These are phyloP conservation scores for Hiodon alosoides DNA, from an alignment of 2,113 vertebrate genomes.

Conservation along the genomic window DNA sequence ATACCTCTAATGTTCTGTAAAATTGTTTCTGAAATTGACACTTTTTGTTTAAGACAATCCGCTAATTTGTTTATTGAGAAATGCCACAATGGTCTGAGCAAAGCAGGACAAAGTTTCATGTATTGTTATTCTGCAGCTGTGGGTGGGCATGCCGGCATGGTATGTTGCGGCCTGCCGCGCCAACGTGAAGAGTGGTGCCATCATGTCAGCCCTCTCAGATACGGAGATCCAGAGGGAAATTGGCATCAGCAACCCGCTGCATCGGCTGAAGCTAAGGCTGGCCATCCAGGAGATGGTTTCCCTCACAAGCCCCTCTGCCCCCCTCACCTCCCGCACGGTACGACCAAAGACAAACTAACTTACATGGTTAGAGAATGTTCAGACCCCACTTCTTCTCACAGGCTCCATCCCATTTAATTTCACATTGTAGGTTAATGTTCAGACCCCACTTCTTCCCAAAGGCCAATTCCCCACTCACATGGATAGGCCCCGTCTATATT, in stretches of 20 bases:
- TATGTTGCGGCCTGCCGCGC: constrained; percentile 93
- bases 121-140: constrained; percentile 65
- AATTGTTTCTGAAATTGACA: too few relatives aligned
- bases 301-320: constrained; percentile 88
- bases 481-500: not conserved
- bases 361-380: constrained; percentile 1
- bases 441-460: not conserved
- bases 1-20: not conserved
- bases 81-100: too few relatives aligned
- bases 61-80: too few relatives aligned
- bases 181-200: constrained; percentile 95
- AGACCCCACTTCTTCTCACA: not conserved
- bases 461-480: too few relatives aligned
- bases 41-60: too few relatives aligned
- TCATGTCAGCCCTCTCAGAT: constrained; percentile 95
- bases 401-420: not conserved
- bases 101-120: too few relatives aligned
- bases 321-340: constrained; percentile 81
- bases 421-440: too few relatives aligned
- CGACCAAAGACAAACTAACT: constrained; percentile 31
- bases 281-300: constrained; percentile 99
- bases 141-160: constrained; percentile 98
- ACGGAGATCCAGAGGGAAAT: constrained; percentile 97
- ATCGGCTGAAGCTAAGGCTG: constrained; percentile 87
- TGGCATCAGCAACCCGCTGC: constrained; percentile 93